A percentile compares a stretch with the other conserved stretches of the same genome.
phyloP scores from a whole-genome alignment of 2,113 vertebrate species.

The Meleagris gallopavo region DNA sequence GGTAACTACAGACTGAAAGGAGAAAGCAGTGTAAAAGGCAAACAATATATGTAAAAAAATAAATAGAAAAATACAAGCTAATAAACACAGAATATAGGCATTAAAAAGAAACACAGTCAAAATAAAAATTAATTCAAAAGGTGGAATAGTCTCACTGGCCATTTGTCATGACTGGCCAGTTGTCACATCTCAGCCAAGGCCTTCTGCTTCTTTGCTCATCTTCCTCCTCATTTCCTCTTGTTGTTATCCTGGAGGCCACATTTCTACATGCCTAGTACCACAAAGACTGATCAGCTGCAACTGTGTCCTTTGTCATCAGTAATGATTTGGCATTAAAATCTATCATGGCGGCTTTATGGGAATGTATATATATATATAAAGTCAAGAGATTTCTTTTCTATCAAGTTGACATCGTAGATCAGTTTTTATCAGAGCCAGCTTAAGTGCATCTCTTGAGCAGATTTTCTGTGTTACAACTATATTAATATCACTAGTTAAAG shows the following conservation, averaged over 20 bases:
- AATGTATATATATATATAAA: not conserved
- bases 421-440: not conserved
- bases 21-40: not conserved
- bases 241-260: not conserved
- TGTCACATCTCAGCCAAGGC: not conserved
- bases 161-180: not conserved
- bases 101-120: not conserved
- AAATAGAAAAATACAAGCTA: not conserved
- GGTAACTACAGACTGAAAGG: not conserved
- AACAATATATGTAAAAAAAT: not conserved
- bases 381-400: not conserved
- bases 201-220: not conserved
- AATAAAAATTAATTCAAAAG: not conserved
- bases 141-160: not conserved
- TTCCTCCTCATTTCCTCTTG: not conserved
- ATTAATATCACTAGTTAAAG: conserved; percentile 21
- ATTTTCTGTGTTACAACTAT: not conserved
- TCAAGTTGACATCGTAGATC: not conserved
- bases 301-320: not conserved
- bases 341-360: not conserved
- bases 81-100: not conserved
- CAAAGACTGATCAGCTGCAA: not conserved
- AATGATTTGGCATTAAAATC: not conserved
- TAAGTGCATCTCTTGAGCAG: not conserved
- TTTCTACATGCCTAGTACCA: not conserved